Base-by-base conservation (phyloP, 2,797 vertebrate genomes). In the Mormyrus hasselquistii region DNA sequence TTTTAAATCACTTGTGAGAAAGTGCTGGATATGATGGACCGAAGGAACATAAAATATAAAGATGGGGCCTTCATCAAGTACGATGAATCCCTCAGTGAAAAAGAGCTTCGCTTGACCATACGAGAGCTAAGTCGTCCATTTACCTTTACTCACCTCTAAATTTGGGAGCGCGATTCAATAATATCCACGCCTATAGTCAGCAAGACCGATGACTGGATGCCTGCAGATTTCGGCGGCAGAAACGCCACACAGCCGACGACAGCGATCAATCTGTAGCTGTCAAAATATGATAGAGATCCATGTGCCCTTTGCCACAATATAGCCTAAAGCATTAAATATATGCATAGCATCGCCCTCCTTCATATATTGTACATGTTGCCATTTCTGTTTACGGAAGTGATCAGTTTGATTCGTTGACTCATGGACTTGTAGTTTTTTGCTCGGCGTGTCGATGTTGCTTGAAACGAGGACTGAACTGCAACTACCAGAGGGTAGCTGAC, bases 371-470 rank as follows among this genome's bases (percentile, higher is more conserved):
- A 25, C 14, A 55, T 86, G 89, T 82, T 9, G 87, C 87, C 89
- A 90, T 90, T 83, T 88, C 87, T 88, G 62, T 90, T 88, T 90
- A 90, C 89, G 89, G 89, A 90, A 86, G 83, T 88, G 87, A 88
- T 69, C 19, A 14, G 87, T 52, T 44, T 38, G n/a, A 85, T n/a
- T 53, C 19, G 29, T 34, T 34, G 29, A 34, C 29, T 34, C 29
- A 34, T 34, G 29, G 29, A 34, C 29, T 47, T 90, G 89, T 90
- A 90, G 87, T 90, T 90, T 34, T 88, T n/a, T 79, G 3, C 29
- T 62, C 86, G 5, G 65, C 4, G 9, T n/a, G 1, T n/a, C 12
- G n/a, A 8, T 9, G 4, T 9, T 8, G 19, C 2, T 19, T 9
- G 34, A 12, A 76, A 44, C 41, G 19, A n/a, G 2, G n/a, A 85